These are phyloP conservation scores for Oreohelix idahoensis DNA, from an alignment of 1,140 invertebrate genomes.

Conservation along the genomic window DNA sequence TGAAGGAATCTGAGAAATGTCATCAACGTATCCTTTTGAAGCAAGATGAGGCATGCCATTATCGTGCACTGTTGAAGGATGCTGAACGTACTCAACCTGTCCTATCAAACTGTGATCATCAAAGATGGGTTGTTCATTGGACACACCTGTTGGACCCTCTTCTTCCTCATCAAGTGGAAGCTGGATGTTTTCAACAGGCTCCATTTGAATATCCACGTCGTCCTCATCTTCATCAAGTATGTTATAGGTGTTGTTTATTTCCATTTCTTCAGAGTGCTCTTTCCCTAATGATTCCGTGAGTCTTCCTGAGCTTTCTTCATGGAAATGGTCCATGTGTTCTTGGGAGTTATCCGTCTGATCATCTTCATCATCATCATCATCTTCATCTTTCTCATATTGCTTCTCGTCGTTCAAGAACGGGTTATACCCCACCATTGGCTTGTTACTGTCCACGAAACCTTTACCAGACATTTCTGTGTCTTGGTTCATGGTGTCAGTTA, in stretches of 20 bases:
- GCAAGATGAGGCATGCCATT: too few relatives aligned
- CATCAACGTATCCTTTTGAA: too few relatives aligned
- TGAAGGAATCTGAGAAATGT: too few relatives aligned
- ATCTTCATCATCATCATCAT: background rate
- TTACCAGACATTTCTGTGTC: background rate
- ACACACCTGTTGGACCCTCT: background rate
- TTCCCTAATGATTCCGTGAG: too few relatives aligned
- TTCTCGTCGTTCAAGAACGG: background rate
- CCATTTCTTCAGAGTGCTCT: background rate
- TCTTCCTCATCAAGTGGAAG: background rate
- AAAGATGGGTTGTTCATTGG: background rate
- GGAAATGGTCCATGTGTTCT: background rate
- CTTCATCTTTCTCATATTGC: background rate
- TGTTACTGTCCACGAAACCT: background rate
- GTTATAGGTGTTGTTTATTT: background rate
- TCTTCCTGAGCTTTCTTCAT: background rate
- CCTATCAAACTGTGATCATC: background rate
- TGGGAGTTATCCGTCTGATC: background rate
- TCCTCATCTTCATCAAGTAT: conserved; percentile 12
- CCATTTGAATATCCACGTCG: conserved; percentile 14
- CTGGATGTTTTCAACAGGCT: conserved; percentile 20
- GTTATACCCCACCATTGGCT: background rate
- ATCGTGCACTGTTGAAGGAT: background rate
- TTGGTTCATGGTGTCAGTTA: background rate
- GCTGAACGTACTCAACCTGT: background rate